Evolutionary conservation across 1,140 invertebrate genomes (phyloP).

Genomic region (Theocolax elegans): DNA sequence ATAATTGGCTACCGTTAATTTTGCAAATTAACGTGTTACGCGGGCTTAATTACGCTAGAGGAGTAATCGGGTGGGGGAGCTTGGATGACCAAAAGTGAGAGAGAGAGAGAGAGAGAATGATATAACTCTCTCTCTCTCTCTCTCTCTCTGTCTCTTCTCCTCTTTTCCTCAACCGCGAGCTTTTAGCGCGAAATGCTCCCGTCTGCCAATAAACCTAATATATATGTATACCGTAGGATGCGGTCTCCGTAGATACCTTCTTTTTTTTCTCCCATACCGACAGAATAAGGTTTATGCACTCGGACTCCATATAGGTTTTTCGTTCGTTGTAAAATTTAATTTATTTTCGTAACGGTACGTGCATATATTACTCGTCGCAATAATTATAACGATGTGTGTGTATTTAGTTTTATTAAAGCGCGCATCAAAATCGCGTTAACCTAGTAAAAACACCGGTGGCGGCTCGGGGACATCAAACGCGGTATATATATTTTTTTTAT

Average conservation of each 20-base stretch:
- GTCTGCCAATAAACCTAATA: not conserved
- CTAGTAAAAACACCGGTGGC: no score
- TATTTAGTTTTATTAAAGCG: slow-evolving; percentile 30
- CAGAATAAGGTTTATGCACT: slow-evolving; percentile 16
- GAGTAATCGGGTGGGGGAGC: not conserved
- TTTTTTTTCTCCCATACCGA: not conserved
- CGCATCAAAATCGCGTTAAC: not conserved
- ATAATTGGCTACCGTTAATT: slow-evolving; percentile 57
- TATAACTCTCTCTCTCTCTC: not conserved
- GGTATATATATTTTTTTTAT: no score
- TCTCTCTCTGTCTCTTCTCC: not conserved
- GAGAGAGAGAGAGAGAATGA: not conserved
- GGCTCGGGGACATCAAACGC: no score
- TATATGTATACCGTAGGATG: slow-evolving; percentile 1
- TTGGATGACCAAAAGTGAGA: no score
- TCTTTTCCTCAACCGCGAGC: no score
- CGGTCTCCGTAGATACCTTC: not conserved
- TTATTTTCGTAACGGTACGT: slow-evolving; percentile 9
- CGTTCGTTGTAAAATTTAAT: not conserved
- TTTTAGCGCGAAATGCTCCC: not conserved
- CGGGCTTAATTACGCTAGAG: slow-evolving; percentile 25
- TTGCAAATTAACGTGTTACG: slow-evolving; percentile 51
- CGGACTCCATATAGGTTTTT: not conserved
- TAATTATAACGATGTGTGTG: slow-evolving; percentile 4
- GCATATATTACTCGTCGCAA: no score